Evolutionary conservation across 2,888 invertebrate genomes (phyloP), one percentile per base, ranked within the genome.

Genomic region (Nemapogon koenigi): DNA sequence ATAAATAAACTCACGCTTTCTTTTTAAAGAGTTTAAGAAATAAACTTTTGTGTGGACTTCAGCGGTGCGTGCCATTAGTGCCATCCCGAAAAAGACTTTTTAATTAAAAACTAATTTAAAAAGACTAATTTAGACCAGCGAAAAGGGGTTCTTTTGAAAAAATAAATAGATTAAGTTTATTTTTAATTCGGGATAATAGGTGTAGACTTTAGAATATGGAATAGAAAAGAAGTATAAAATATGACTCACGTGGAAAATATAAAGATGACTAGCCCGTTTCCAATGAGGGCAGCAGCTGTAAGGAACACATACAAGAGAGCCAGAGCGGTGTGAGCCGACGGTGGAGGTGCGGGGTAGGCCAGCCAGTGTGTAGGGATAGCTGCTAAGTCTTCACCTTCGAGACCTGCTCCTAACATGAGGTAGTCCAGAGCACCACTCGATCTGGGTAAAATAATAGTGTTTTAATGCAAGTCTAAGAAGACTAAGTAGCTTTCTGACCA

Each of bases 251-350:
- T 81, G 47, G 85, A 82, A 62, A 94, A 94, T 47, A 94, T 83
- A 83, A 89, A 93, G 48, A 93, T 85, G 45, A 94, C 93, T 35
- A 92, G 73, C 44, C 93, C 93, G 64, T 94, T 94, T 43, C 94
- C 93, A 26, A 88, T 62, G 6, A 89, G 66, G 3, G 91, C 84
- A 37, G 89, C 75, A 29, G 89, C 80, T 28, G 87, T 87, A 53
- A 91, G 89, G 52, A 86, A 86, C 37, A 85, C 81, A 58, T 93
- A 93, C 16, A 92, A 71, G 14, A 91, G 76, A 3, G 88, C 91
- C 32, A 93, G 76, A 2, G 91, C 81, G 46, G 91, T 90, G 66
- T 93, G 90, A 50, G 91, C 81, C 37, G 90, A 87, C 43, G 88
- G 89, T 41, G 90, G 90, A 1, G 93, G 92, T 54, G 91, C 91